Percentiles rank a stretch among this genome's conserved stretches.
Conservation (phyloP, 2,888 invertebrate species). For the Microctonus hyperodae region DNA sequence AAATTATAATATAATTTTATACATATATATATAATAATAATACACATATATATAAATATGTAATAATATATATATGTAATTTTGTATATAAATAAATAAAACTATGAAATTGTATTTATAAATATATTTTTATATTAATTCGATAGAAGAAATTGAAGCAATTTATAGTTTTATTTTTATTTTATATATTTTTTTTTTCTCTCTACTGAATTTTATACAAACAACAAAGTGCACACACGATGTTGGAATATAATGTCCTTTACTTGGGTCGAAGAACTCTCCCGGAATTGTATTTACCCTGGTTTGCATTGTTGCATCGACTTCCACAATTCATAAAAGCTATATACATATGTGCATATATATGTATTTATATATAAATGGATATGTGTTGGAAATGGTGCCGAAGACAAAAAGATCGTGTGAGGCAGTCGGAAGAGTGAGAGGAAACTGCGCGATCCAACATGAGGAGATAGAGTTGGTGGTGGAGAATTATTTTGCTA, state of each 20-base stretch:
- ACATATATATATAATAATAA: too few relatives aligned
- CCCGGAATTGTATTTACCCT: constrained; percentile 28
- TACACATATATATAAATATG: too few relatives aligned
- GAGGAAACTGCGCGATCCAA: neutral
- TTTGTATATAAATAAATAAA: too few relatives aligned
- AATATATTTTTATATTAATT: too few relatives aligned
- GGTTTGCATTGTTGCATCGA: constrained; percentile 21
- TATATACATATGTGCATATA: too few relatives aligned
- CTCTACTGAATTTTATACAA: neutral
- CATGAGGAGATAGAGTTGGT: neutral
- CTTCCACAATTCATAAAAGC: neutral
- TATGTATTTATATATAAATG: too few relatives aligned
- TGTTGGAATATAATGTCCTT: constrained; percentile 39
- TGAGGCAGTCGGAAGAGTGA: neutral
- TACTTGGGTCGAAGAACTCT: constrained; percentile 45
- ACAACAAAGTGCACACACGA: constrained; percentile 16
- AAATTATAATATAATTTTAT: too few relatives aligned
- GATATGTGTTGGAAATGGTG: neutral
- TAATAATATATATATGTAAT: too few relatives aligned
- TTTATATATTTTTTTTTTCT: neutral
- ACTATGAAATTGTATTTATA: too few relatives aligned
- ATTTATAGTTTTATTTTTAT: too few relatives aligned
- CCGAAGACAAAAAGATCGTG: neutral
- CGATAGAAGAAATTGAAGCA: too few relatives aligned
- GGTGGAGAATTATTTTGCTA: neutral